Evolutionary conservation across 2,888 invertebrate species (phyloP).

Genomic region (Clostera curtula): DNA sequence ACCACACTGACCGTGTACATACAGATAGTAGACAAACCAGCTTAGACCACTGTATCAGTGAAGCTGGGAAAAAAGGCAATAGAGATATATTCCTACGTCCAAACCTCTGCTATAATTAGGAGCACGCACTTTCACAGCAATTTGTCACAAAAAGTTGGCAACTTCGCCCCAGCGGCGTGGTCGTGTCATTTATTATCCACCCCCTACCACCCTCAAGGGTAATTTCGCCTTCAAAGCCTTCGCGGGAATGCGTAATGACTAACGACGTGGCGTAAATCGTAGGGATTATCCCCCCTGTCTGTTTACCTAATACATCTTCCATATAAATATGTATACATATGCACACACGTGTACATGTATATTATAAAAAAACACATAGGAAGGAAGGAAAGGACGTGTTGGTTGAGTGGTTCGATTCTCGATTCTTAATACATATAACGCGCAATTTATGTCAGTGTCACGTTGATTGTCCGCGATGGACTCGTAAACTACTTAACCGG

Average conservation of each 20-base stretch:
- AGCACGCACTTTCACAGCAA: constrained; percentile 60
- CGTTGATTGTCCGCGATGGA: no score
- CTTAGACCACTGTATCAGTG: no score
- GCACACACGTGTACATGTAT: background rate
- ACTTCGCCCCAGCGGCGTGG: constrained; percentile 45
- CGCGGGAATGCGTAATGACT: constrained; percentile 66
- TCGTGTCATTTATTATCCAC: constrained; percentile 59
- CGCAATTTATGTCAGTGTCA: no score
- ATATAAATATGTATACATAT: constrained; percentile 11
- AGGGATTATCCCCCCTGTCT: constrained; percentile 55
- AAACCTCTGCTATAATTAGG: constrained; percentile 28
- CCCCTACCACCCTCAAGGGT: constrained; percentile 50
- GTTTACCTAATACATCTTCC: constrained; percentile 20
- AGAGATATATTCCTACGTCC: no score
- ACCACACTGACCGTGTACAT: no score
- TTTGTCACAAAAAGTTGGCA: constrained; percentile 72
- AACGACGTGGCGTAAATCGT: constrained; percentile 62
- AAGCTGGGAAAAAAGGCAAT: no score
- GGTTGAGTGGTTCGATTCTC: no score
- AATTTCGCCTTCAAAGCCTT: constrained; percentile 69
- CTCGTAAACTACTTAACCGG: no score
- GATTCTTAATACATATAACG: no score
- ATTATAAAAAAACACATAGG: constrained; percentile 1
- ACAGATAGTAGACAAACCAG: no score
- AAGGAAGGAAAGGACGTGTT: background rate